Conservation (phyloP, 2,888 invertebrate genomes). For the Timema podura region DNA sequence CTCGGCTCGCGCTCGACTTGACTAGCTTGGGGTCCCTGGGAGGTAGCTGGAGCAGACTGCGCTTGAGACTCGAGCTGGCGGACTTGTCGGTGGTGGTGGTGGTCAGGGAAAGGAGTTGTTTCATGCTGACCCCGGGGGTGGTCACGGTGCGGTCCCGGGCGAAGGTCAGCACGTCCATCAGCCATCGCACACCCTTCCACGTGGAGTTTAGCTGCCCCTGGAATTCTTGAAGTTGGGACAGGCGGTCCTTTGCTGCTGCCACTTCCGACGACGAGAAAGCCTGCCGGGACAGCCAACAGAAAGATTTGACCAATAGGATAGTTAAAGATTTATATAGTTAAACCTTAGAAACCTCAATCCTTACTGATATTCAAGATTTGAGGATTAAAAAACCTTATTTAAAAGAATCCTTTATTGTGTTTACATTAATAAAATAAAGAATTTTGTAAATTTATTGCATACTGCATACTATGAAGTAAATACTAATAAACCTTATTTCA, state of each 20-base stretch:
- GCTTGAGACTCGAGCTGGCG: conserved; percentile 46
- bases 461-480: no score
- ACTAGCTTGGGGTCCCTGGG: conserved; percentile 69
- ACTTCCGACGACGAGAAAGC: conserved; percentile 90
- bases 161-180: conserved; percentile 91
- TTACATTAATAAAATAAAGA: no score
- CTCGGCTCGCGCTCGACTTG: conserved; percentile 72
- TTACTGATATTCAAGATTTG: no score
- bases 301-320: no score
- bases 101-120: conserved; percentile 45
- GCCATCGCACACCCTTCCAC: conserved; percentile 94
- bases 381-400: no score
- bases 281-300: conserved; percentile 38
- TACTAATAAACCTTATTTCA: no score
- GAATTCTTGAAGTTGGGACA: conserved; percentile 76
- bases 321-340: no score
- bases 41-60: conserved; percentile 62
- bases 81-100: conserved; percentile 48
- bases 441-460: no score
- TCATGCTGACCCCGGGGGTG: conserved; percentile 42
- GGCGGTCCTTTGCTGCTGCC: conserved; percentile 77
- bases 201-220: conserved; percentile 80
- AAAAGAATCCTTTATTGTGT: no score
- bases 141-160: conserved; percentile 68
- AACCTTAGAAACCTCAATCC: no score